These are phyloP conservation scores for Eremobia ochroleuca DNA, from an alignment of 2,888 invertebrate genomes.

Conservation along the genomic window DNA sequence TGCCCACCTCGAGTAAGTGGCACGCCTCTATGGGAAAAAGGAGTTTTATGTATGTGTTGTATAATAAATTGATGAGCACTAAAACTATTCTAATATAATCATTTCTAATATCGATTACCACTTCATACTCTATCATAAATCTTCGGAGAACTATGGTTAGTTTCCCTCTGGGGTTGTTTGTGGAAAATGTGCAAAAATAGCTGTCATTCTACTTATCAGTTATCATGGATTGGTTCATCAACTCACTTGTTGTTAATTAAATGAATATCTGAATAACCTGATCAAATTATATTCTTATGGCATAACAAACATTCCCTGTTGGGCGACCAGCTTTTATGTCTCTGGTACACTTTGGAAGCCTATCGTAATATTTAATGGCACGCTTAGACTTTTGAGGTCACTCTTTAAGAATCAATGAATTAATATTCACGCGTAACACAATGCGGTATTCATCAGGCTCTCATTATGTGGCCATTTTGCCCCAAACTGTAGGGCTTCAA, in stretches of 20 bases:
- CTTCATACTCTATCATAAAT: not conserved
- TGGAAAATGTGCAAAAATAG: not conserved
- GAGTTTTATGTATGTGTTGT: not conserved
- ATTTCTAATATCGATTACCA: not conserved
- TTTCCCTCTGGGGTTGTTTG: not conserved
- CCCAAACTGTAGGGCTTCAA: slow-evolving; percentile 10
- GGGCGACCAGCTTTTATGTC: slow-evolving; percentile 6
- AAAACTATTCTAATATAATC: not conserved
- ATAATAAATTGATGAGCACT: not conserved
- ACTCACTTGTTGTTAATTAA: not conserved
- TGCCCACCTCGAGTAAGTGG: no score
- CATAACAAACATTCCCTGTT: not conserved
- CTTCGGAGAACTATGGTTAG: not conserved
- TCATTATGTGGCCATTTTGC: slow-evolving; percentile 32
- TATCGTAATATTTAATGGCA: slow-evolving; percentile 1
- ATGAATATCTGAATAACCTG: slow-evolving; percentile 3
- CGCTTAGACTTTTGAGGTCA: slow-evolving; percentile 26
- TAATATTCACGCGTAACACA: slow-evolving; percentile 52
- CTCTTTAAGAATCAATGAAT: slow-evolving; percentile 53
- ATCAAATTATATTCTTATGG: slow-evolving; percentile 2
- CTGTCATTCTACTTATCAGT: not conserved
- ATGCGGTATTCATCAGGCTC: slow-evolving; percentile 48
- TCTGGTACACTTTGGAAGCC: not conserved
- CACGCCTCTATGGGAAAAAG: no score
- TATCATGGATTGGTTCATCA: not conserved